Percentiles rank a stretch among this genome's conserved stretches.
Evolutionary conservation across 2,888 invertebrate species (phyloP).

Genomic region (Lacanobia wlatinum): DNA sequence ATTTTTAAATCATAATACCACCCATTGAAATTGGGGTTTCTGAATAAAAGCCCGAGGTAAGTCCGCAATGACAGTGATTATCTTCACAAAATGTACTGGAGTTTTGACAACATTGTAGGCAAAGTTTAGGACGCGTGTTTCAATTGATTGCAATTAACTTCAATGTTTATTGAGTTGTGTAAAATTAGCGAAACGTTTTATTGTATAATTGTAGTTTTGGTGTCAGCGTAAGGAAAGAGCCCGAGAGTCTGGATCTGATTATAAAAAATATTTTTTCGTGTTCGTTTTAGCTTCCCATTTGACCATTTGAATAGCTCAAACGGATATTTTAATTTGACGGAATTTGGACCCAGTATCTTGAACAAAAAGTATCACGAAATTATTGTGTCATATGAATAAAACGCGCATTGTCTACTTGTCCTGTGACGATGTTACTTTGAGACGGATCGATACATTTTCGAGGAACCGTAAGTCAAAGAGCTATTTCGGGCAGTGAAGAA

Average conservation of each 20-base stretch:
- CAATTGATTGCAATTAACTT: constrained; percentile 39
- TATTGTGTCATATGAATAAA: no score
- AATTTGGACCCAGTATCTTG: no score
- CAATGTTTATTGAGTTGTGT: constrained; percentile 67
- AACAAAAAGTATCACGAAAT: no score
- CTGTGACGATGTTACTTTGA: no score
- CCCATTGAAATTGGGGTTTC: background rate
- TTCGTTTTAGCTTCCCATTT: no score
- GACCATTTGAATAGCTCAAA: no score
- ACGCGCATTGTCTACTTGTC: no score
- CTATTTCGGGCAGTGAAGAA: background rate
- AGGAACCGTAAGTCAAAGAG: background rate
- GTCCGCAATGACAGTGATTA: constrained; percentile 27
- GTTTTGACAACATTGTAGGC: constrained; percentile 53
- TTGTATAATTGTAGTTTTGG: constrained; percentile 61
- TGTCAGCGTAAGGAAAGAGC: background rate
- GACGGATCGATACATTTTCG: no score
- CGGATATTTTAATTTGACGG: no score
- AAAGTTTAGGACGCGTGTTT: constrained; percentile 20
- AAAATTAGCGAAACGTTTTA: constrained; percentile 75
- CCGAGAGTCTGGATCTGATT: background rate
- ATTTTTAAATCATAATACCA: constrained; percentile 37
- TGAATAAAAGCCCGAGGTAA: constrained; percentile 4
- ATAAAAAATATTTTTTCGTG: background rate
- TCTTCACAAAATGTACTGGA: constrained; percentile 11